Conservation (phyloP, 2,113 vertebrate genomes). For the Pseudorectes ferrugineus region DNA sequence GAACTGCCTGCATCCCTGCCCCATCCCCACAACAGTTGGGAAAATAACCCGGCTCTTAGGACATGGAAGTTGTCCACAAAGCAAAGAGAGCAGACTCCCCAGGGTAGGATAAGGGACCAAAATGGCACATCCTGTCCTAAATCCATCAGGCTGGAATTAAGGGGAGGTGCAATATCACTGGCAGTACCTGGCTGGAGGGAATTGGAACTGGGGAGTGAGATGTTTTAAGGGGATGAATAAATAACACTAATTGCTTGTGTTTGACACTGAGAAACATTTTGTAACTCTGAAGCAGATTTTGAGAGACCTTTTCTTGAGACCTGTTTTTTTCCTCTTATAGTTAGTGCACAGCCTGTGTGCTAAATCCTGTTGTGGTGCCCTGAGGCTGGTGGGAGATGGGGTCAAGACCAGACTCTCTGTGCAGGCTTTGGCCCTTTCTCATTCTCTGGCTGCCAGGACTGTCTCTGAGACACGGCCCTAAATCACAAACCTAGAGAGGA, state of each 20-base stretch:
- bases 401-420: neutral
- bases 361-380: neutral
- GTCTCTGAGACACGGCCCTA: neutral
- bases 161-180: neutral
- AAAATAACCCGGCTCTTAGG: neutral
- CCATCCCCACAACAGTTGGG: neutral
- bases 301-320: neutral
- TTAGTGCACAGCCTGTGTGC: neutral
- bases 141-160: neutral
- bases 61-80: neutral
- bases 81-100: neutral
- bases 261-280: neutral
- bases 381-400: neutral
- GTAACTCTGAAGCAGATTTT: neutral
- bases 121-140: neutral
- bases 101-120: neutral
- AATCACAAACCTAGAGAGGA: neutral
- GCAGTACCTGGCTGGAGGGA: neutral
- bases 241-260: neutral
- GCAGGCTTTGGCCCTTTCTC: neutral
- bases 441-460: neutral
- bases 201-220: neutral
- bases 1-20: neutral
- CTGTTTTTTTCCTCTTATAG: rapidly evolving
- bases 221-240: slow-evolving; percentile 7